Percentiles rank a stretch among this genome's conserved stretches.
phyloP scores from a whole-genome alignment of 2,113 vertebrate genomes.

The Melanerpes formicivorus region DNA sequence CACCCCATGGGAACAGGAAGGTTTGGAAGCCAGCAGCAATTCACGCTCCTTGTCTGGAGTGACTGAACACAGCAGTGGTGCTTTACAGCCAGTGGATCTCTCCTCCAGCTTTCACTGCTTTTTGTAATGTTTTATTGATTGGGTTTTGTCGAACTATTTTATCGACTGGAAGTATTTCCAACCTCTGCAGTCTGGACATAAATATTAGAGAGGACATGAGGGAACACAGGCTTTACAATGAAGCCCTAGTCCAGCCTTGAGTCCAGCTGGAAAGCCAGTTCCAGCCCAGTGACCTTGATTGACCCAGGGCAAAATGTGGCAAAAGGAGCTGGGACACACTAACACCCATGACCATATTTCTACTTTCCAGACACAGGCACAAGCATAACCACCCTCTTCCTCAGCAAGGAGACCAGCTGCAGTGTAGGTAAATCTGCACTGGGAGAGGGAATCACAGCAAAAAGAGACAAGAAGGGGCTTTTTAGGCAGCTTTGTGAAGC shows the following conservation, averaged over 20 bases:
- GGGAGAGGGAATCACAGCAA: no score
- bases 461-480: no score
- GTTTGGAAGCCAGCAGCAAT: background rate
- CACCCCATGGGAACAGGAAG: accelerated
- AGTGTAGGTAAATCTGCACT: no score
- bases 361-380: background rate
- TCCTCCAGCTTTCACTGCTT: background rate
- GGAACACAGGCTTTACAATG: background rate
- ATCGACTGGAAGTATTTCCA: constrained; percentile 2
- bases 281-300: background rate
- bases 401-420: no score
- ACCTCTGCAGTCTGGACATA: background rate
- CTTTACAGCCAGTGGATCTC: background rate
- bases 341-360: background rate
- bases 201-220: background rate
- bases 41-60: background rate
- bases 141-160: background rate
- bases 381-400: background rate
- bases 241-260: background rate
- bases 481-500: no score
- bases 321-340: background rate
- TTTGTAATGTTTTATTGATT: background rate
- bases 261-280: background rate
- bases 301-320: background rate
- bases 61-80: accelerated